These are phyloP conservation scores for Drosophila dunni DNA, from an alignment of 1,140 invertebrate species.

Conservation along the genomic window DNA sequence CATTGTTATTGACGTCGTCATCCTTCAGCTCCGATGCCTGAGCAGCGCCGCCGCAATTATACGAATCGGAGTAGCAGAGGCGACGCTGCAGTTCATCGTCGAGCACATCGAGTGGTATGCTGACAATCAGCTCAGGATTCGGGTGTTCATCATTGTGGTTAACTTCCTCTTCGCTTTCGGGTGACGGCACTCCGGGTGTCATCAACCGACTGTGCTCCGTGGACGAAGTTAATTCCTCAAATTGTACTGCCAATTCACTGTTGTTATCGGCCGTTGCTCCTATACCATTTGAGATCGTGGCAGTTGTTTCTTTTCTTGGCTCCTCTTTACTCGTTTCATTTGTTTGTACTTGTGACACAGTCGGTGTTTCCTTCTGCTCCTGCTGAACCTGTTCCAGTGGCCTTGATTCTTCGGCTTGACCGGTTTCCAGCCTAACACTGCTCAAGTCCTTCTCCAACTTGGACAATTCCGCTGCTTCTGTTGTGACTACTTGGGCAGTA, in stretches of 20 bases:
- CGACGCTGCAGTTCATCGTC: constrained; percentile 59
- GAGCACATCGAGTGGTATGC: constrained; percentile 61
- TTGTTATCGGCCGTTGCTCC: neutral
- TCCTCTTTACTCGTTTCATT: neutral
- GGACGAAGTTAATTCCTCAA: constrained; percentile 48
- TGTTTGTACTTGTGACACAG: neutral
- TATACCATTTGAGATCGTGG: neutral
- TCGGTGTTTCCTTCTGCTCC: neutral
- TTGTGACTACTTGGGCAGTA: neutral
- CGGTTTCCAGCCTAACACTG: neutral
- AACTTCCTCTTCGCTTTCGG: constrained; percentile 8
- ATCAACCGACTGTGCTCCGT: constrained; percentile 1
- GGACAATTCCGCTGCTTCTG: neutral
- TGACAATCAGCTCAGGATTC: constrained; percentile 58
- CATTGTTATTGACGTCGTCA: constrained; percentile 73
- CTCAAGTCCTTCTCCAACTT: neutral
- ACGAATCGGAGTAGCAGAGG: constrained; percentile 24
- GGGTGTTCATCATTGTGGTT: constrained; percentile 2
- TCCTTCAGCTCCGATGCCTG: constrained; percentile 22
- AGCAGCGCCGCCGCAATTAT: neutral
- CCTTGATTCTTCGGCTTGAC: neutral
- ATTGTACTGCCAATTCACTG: constrained; percentile 31
- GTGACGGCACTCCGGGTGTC: constrained; percentile 18
- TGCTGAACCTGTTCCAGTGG: no score
- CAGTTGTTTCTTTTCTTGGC: neutral